Evolutionary conservation across 2,113 vertebrate genomes (phyloP).

Genomic region (Sinocyclocheilus grahami): DNA sequence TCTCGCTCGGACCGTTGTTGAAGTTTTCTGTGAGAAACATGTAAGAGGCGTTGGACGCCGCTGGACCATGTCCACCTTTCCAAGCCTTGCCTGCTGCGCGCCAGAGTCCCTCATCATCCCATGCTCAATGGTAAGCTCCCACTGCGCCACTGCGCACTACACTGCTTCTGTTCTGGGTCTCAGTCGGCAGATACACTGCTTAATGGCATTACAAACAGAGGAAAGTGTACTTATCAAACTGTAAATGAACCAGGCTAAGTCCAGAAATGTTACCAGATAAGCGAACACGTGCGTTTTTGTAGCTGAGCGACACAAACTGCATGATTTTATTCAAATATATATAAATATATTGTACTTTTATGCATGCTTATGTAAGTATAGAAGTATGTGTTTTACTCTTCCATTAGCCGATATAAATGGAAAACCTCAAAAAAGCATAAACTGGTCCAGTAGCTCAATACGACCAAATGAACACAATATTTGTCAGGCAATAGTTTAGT

Average conservation of each 20-base stretch:
- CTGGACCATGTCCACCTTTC: slow-evolving; percentile 27
- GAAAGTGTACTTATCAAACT: neutral
- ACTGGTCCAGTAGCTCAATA: too few relatives aligned
- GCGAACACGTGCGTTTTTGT: neutral
- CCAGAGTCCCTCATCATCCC: slow-evolving; percentile 59
- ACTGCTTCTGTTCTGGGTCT: neutral
- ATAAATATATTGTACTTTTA: too few relatives aligned
- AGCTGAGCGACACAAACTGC: too few relatives aligned
- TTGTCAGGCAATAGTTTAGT: too few relatives aligned
- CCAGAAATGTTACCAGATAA: neutral
- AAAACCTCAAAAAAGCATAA: neutral
- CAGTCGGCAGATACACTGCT: too few relatives aligned
- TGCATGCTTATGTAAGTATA: too few relatives aligned
- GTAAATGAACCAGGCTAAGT: neutral
- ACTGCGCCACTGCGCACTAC: neutral
- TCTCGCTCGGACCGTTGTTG: neutral
- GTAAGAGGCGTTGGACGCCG: slow-evolving; percentile 33
- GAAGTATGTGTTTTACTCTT: neutral
- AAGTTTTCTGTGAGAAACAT: slow-evolving; percentile 25
- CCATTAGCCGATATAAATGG: neutral
- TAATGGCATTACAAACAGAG: neutral
- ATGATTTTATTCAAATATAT: too few relatives aligned
- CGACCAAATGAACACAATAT: neutral
- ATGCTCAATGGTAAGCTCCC: slow-evolving; percentile 76
- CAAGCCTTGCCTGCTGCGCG: slow-evolving; percentile 24